Evolutionary conservation across 2,113 vertebrate species (phyloP).

Genomic region (Platycercus adscitus): DNA sequence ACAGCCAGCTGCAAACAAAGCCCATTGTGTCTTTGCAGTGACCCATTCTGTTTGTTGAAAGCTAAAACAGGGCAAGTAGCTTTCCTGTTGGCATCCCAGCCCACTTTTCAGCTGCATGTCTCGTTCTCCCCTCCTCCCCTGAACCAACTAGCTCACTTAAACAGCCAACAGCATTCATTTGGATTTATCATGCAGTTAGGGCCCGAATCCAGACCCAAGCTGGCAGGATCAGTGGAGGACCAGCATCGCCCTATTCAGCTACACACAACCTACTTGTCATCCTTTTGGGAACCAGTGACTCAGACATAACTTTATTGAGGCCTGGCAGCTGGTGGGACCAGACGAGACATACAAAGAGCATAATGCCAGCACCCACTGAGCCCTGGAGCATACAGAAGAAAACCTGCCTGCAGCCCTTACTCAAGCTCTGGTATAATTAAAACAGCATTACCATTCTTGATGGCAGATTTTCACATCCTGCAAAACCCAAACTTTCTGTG

Average conservation of each 20-base stretch:
- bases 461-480: slow-evolving; percentile 48
- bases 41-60: slow-evolving; percentile 23
- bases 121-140: background rate
- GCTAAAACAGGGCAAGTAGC: background rate
- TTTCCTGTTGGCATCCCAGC: background rate
- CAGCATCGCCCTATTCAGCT: slow-evolving; percentile 70
- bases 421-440: slow-evolving; percentile 75
- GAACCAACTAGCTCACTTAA: slow-evolving; percentile 14
- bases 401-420: slow-evolving; percentile 53
- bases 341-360: slow-evolving; percentile 62
- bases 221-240: slow-evolving; percentile 68
- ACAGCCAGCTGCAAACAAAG: background rate
- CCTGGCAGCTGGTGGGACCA: slow-evolving; percentile 78
- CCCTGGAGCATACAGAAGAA: slow-evolving; percentile 31
- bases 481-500: slow-evolving; percentile 26
- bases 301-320: slow-evolving; percentile 76
- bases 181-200: slow-evolving; percentile 66
- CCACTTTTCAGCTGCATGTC: background rate
- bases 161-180: slow-evolving; percentile 24
- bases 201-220: slow-evolving; percentile 64
- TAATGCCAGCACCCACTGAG: slow-evolving; percentile 45
- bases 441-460: slow-evolving; percentile 67
- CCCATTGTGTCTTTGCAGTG: slow-evolving; percentile 11
- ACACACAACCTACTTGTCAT: slow-evolving; percentile 75
- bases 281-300: slow-evolving; percentile 82